Percentiles rank a stretch among this genome's conserved stretches.
Conservation (phyloP, 2,888 invertebrate species). For the Anorthoa munda region DNA sequence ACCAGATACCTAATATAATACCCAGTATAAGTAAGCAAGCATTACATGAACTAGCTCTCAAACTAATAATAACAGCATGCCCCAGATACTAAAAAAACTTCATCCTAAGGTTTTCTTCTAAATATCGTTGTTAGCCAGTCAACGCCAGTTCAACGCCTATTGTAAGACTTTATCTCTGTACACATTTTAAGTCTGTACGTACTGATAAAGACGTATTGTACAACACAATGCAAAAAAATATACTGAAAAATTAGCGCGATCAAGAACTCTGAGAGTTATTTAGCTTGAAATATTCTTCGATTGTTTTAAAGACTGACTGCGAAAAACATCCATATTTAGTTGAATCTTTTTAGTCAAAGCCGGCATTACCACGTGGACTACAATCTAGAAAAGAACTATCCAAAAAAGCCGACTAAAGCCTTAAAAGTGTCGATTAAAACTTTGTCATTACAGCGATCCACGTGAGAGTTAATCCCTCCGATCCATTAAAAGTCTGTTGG, state of each 20-base stretch:
- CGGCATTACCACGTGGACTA: no score
- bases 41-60: neutral
- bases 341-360: conserved; percentile 6
- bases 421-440: conserved; percentile 57
- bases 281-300: neutral
- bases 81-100: conserved; percentile 7
- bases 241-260: no score
- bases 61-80: neutral
- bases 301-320: neutral
- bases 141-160: neutral
- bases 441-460: conserved; percentile 53
- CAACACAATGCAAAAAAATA: no score
- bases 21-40: neutral
- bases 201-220: neutral
- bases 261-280: neutral
- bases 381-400: neutral
- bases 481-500: conserved; percentile 74
- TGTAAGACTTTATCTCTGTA: neutral
- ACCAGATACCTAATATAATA: neutral
- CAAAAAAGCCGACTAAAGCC: conserved; percentile 9
- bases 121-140: neutral
- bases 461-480: conserved; percentile 63
- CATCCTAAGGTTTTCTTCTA: conserved; percentile 10
- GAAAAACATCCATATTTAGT: neutral
- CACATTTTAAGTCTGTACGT: no score